Evolutionary conservation across 2,797 vertebrate species (phyloP), one percentile per base, ranked within the genome.

Genomic region (Phaenicophaeus curvirostris): DNA sequence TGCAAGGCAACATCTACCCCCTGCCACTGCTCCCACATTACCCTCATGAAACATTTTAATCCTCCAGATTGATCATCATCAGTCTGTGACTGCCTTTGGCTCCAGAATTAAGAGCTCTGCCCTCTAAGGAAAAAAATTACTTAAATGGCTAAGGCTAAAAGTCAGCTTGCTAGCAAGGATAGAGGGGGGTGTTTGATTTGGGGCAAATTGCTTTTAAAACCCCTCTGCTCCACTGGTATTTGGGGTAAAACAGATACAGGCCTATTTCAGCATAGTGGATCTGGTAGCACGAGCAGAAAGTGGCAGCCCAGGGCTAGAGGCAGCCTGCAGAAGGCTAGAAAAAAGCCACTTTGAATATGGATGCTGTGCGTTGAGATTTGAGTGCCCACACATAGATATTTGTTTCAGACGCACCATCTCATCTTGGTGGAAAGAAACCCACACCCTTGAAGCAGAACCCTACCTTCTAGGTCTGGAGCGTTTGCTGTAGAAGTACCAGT

Each of bases 391-490:
- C 37, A 72, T 3, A 11, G 9, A 15, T 8, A n/a, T 1, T 21
- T 1, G 4, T 48, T 61, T 11, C 65, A 59, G 54, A 25, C 18
- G 3, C 2, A 58, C 5, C 25, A 35, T 9, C n/a, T 50, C 35
- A 28, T 5, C 42, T 3, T 1, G 1, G 20, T 18, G 21, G 31
- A 50, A 74, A 4, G 2, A 5, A 78, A 23, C 21, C 44, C 1
- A 0, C 25, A 62, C 41, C 50, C 41, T 9, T 17, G 55, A 30
- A 50, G 50, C 24, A 9, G 30, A 83, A 24, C 30, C 89, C 42
- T 97, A 95, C 97, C 98, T 98, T 96, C 93, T 24, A 27, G 27
- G 57, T 55, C 68, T 4, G 89, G 53, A 48, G 87, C 15, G 16
- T 20, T 94, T 31, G 4, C 89, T 13, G 77, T 14, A 4, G 95